Percentiles rank a stretch among this genome's conserved stretches.
These are phyloP conservation scores for Schizothorax lantsangensis DNA, from an alignment of 2,797 vertebrate species.

Conservation along the genomic window DNA sequence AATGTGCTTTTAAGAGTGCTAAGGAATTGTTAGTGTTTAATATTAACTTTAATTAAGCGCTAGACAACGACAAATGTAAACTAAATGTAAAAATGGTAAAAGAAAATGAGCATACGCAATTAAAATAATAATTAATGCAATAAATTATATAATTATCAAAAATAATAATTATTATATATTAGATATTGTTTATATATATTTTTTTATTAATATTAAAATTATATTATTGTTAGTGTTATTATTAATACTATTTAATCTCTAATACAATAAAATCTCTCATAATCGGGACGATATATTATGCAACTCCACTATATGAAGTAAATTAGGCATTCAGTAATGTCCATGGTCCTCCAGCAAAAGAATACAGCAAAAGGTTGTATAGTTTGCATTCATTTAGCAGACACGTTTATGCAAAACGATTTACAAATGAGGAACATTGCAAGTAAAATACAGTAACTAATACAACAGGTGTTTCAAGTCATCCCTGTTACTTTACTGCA, in stretches of 20 bases:
- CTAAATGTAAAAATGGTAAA: background rate
- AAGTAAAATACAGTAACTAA: background rate
- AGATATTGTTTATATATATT: background rate
- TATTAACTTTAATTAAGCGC: background rate
- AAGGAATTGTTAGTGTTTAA: background rate
- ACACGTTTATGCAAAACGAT: background rate
- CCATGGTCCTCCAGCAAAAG: background rate
- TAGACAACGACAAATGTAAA: background rate
- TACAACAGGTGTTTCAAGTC: background rate
- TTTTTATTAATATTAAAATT: background rate
- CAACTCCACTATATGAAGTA: background rate
- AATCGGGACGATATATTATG: background rate
- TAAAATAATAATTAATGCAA: background rate
- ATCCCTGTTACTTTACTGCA: background rate
- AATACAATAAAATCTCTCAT: background rate
- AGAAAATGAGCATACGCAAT: background rate
- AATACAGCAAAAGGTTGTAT: background rate
- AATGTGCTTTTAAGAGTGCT: background rate
- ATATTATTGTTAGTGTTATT: background rate
- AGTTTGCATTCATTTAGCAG: background rate
- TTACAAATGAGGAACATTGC: background rate
- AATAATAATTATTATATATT: background rate
- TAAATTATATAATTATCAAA: background rate
- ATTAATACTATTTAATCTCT: constrained; percentile 3
- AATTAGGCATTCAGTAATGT: background rate